Conservation (phyloP, 1,140 invertebrate species). For the Ephestia elutella region DNA sequence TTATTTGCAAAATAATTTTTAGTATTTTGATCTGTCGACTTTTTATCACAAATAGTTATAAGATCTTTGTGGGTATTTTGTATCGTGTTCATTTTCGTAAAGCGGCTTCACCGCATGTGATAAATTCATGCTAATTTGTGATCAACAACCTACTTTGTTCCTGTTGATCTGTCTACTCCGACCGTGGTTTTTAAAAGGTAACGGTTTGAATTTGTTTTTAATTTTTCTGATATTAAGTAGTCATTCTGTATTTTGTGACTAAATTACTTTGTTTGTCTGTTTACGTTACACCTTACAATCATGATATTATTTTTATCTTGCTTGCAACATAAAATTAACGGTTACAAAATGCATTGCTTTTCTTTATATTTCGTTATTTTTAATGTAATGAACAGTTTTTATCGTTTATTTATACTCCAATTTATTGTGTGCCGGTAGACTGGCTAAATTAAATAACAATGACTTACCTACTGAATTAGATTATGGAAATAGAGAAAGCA, state of each 20-base stretch:
- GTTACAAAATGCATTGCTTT: too few relatives aligned
- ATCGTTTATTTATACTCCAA: too few relatives aligned
- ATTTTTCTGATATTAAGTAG: background rate
- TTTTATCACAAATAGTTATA: conserved; percentile 32
- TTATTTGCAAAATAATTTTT: conserved; percentile 51
- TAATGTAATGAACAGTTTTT: too few relatives aligned
- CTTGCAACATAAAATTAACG: too few relatives aligned
- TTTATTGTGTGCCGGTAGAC: too few relatives aligned
- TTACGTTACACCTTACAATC: too few relatives aligned
- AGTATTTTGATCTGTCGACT: conserved; percentile 44
- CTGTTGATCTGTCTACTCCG: conserved; percentile 49
- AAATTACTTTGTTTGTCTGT: too few relatives aligned
- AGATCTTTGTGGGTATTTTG: conserved; percentile 29
- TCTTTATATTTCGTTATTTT: too few relatives aligned
- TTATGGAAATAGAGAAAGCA: too few relatives aligned
- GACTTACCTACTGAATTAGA: too few relatives aligned
- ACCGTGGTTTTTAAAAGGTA: conserved; percentile 67
- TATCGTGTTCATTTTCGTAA: conserved; percentile 42
- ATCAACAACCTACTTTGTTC: conserved; percentile 60
- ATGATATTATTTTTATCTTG: too few relatives aligned
- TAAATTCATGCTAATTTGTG: conserved; percentile 42
- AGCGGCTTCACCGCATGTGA: conserved; percentile 39
- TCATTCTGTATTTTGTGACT: conserved; percentile 9
- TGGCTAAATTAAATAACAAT: too few relatives aligned
- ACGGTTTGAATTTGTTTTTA: conserved; percentile 43